These are phyloP conservation scores for Stichodactyla mertensii DNA, from an alignment of 64 coral and sea anemone species.

Conservation along the genomic window DNA sequence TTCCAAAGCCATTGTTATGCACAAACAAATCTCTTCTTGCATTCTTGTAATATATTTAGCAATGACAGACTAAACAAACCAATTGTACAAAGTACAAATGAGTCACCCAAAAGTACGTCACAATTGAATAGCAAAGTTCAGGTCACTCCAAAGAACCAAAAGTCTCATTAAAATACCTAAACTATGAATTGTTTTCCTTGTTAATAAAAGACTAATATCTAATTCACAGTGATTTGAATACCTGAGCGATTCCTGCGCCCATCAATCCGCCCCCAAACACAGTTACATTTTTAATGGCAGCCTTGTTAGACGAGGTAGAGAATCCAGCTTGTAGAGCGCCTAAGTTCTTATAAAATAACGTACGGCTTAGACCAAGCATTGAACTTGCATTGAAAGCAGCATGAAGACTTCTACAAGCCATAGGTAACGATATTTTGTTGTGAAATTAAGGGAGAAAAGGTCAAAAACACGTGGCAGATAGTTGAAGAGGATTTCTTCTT, in stretches of 20 bases:
- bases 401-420: constrained; percentile 27
- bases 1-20: no score
- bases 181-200: not conserved
- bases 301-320: constrained; percentile 44
- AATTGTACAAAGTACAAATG: not conserved
- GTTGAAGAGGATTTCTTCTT: not conserved
- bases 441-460: not conserved
- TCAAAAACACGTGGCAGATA: not conserved
- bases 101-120: not conserved
- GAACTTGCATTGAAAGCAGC: constrained; percentile 13
- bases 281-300: constrained; percentile 74
- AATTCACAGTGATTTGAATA: not conserved
- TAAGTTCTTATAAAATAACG: constrained; percentile 25
- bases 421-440: not conserved
- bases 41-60: not conserved
- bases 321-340: constrained; percentile 28
- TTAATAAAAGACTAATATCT: not conserved
- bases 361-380: constrained; percentile 2
- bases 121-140: not conserved
- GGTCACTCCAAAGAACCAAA: not conserved
- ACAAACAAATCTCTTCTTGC: not conserved
- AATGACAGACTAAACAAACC: not conserved
- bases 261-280: constrained; percentile 87
- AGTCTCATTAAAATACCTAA: not conserved
- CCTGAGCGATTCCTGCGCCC: constrained; percentile 94